These are phyloP conservation scores for Cosmia pyralina DNA, from an alignment of 2,888 invertebrate genomes.

Conservation along the genomic window DNA sequence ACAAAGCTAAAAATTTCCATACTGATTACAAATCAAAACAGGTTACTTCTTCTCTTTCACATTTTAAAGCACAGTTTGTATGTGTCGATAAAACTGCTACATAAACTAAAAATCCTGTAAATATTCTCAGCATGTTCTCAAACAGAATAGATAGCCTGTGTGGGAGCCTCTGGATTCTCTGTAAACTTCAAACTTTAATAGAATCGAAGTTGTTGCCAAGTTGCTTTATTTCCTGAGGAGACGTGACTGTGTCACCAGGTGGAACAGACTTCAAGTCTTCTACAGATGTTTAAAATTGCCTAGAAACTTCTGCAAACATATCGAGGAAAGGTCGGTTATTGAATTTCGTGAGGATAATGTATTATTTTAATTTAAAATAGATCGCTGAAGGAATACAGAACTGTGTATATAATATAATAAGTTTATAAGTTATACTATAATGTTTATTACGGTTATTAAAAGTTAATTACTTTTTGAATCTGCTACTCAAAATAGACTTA, in stretches of 20 bases:
- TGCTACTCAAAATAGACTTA: neutral
- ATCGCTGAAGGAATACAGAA: neutral
- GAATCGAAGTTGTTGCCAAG: conserved; percentile 39
- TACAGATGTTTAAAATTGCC: conserved; percentile 25
- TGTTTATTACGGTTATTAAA: neutral
- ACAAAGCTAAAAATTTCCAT: neutral
- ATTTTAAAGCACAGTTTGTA: conserved; percentile 1
- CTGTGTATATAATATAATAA: neutral
- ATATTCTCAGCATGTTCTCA: conserved; percentile 26
- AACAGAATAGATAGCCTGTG: conserved; percentile 27
- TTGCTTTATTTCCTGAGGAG: conserved; percentile 42
- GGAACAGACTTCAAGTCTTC: conserved; percentile 26
- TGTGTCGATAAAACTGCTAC: neutral
- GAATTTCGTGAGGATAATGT: conserved; percentile 7
- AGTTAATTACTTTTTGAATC: neutral
- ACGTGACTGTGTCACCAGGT: conserved; percentile 36
- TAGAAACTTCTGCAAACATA: conserved; percentile 18
- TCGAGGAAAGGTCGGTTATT: neutral
- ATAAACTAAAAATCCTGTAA: neutral
- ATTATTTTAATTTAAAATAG: neutral
- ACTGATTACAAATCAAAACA: neutral
- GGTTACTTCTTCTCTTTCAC: too few species aligned
- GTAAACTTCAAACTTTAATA: conserved; percentile 48
- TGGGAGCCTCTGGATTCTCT: neutral
- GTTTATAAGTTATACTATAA: too few species aligned